phyloP scores from a whole-genome alignment of 2,797 vertebrate genomes.

The Mormyrus hasselquistii region DNA sequence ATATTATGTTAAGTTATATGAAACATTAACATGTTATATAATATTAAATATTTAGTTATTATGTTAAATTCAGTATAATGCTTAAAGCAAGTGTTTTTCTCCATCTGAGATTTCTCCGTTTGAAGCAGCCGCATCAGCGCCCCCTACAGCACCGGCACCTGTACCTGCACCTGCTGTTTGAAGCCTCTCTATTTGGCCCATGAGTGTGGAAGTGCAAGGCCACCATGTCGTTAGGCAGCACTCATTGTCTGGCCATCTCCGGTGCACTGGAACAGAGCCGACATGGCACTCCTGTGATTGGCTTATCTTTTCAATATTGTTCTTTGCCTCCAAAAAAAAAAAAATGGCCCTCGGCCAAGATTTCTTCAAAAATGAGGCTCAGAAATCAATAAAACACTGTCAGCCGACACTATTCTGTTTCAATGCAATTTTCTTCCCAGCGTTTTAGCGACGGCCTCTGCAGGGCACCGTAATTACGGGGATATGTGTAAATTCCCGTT shows the following conservation, averaged over 20 bases:
- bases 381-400: slow-evolving; percentile 4
- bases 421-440: not conserved
- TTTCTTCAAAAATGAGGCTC: not conserved
- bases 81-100: not conserved
- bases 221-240: not conserved
- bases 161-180: not conserved
- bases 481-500: not conserved
- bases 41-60: not conserved
- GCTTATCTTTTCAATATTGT: not conserved
- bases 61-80: not conserved
- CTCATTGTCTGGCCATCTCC: not conserved
- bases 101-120: not conserved
- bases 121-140: not conserved
- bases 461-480: not conserved
- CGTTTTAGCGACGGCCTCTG: not conserved
- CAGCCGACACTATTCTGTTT: not conserved
- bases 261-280: not conserved
- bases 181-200: not conserved
- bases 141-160: not conserved
- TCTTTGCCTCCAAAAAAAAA: not conserved
- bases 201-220: not conserved
- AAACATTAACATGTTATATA: not conserved
- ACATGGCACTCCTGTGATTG: not conserved
- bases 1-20: not conserved
- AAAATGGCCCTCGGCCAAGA: not conserved